Percentiles rank a stretch among this genome's conserved stretches.
These are phyloP conservation scores for Eueides isabella DNA, from an alignment of 1,140 invertebrate species.

Conservation along the genomic window DNA sequence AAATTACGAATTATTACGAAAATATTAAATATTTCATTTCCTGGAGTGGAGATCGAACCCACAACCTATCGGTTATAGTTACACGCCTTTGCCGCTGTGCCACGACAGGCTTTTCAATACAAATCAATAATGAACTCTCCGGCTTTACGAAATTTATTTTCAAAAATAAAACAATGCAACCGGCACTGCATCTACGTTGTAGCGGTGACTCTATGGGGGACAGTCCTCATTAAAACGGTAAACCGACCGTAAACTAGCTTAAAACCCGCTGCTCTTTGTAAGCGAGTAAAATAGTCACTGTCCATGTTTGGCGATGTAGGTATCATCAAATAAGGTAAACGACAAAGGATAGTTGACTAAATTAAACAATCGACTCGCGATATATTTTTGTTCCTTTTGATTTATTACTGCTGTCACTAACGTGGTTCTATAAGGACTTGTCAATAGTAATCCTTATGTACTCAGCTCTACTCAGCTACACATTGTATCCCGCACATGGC, in stretches of 20 bases:
- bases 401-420: neutral
- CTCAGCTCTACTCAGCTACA: too few relatives aligned
- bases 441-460: neutral
- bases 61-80: too few relatives aligned
- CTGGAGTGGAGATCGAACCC: too few relatives aligned
- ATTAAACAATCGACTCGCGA: neutral
- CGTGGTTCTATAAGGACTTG: neutral
- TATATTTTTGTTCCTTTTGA: neutral
- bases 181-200: neutral
- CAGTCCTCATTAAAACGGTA: conserved; percentile 17
- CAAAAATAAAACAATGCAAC: neutral
- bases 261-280: conserved; percentile 17
- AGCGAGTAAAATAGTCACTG: conserved; percentile 14
- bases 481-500: too few relatives aligned
- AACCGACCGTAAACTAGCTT: conserved; percentile 13
- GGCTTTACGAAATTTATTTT: neutral
- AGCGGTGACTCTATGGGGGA: neutral
- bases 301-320: neutral
- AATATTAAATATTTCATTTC: too few relatives aligned
- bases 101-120: too few relatives aligned
- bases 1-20: too few relatives aligned
- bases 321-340: conserved; percentile 10
- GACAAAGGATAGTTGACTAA: conserved; percentile 1
- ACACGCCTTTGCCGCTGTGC: too few relatives aligned
- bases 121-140: too few relatives aligned